Evolutionary conservation across 30 jellyfish, hydroid and myxozoan genomes (phyloP), one percentile per base, ranked within the genome.

Genomic region (Chrysaora quinquecirrha): DNA sequence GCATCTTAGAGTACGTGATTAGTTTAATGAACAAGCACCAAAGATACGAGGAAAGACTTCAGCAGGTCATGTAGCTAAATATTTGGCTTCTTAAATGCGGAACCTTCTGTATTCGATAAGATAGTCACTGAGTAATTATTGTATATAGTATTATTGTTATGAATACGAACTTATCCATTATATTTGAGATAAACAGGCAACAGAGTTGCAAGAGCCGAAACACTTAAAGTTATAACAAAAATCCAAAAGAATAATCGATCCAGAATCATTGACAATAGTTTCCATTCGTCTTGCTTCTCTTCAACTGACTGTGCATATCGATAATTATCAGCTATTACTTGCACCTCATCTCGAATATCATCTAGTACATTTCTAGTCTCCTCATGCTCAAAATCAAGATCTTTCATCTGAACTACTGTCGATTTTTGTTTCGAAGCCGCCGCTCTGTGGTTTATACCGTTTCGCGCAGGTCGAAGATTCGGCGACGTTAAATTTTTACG

Each of bases 161-260:
- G n/a, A 38, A 38, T 38, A 38, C 54, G 14, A 38, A 38, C 6
- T 38, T 38, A 38, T 6, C 54, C 14, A 25, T 89, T 71, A 67
- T 83, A 71, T 75, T 43, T 89, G 22, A 72, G 76, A 61, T 82
- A 89, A 20, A 76, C 97, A n/a, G 97, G 97, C 32, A 89, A 48
- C 24, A 89, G 68, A 20, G 89, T 89, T 3, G 87, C 84, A 19
- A 60, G 38, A 30, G 97, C 86, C 18, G 96, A 82, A 24, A 78
- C 48, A 9, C 75, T 3, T 1, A 76, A 54, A 16, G 95, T 87
- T 24, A 85, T 29, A 34, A 90, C 84, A 61, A 93, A 93, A 19
- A 93, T 20, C 96, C 96, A 93, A 82, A 93, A 93, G 48, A 93
- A 93, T 74, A 93, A 30, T 48, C 98, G 77, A 76, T 93, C 98